Base-by-base conservation (phyloP, 2,797 vertebrate genomes). In the Sebastes aleutianus region DNA sequence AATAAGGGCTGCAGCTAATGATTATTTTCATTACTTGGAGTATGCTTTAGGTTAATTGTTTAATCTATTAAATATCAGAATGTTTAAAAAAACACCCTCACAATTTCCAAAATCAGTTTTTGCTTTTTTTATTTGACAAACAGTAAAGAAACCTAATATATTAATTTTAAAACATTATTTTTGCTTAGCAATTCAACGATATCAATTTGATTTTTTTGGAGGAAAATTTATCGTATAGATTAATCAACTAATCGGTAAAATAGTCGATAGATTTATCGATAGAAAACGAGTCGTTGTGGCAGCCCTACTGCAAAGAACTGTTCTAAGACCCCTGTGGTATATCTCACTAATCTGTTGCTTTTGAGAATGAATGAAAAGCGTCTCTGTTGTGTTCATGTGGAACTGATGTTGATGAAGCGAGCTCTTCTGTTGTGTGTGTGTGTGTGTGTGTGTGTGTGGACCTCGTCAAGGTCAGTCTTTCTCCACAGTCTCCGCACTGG, bases 401-500 rank as follows among this genome's bases (percentile, higher is more conserved):
- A 66, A 32, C 31, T 43, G 36, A 50, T 57, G 32, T 53, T 43
- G 11, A 12, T 14, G 70, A 69, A 70, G 56, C 32, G 12, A 11
- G 27, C 50, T n/a, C 4, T 18, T 56, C 32, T 62, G 64, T 50
- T 61, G 27, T 59, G 27, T 64, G 67, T 64, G 36, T 72, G 54
- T 57, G 54, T 57, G 54, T 57, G 24, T 24, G 24, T 24, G 24
- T 64, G 36, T 72, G 54, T 57, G 56, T 57, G 56, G 69, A 66
- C 43, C 29, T 59, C 32, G 22, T 79, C 86, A 86, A 83, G 82
- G 78, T 80, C 83, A 83, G 69, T 53, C 13, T 80, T 70, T 79
- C 68, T 56, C 58, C 53, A 56, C 39, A 65, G 14, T 61, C 0
- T 10, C 56, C 54, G 39, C 7, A 9, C 26, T 70, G 57, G 12